Conservation (phyloP, 2,888 invertebrate species). For the Epirrhoe alternata region DNA sequence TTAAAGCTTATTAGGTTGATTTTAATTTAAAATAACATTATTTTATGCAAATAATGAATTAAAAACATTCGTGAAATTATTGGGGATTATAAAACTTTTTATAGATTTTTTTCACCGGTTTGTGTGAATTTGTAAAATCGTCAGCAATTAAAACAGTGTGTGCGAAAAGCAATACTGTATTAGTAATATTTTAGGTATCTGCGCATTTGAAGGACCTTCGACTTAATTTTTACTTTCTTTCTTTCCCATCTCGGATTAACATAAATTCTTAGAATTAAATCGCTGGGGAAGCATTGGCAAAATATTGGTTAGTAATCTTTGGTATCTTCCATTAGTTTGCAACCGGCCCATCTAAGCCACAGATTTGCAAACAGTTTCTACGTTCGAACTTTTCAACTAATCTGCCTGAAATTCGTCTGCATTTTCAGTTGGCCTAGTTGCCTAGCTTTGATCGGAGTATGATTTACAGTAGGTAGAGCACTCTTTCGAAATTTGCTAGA, state of each 20-base stretch:
- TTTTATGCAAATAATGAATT: not conserved
- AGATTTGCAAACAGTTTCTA: conserved; percentile 6
- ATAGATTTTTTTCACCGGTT: too few relatives aligned
- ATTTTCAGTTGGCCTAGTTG: conserved; percentile 22
- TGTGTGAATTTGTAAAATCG: too few relatives aligned
- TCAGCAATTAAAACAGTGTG: too few relatives aligned
- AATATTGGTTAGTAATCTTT: not conserved
- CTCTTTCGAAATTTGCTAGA: too few relatives aligned
- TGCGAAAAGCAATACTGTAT: too few relatives aligned
- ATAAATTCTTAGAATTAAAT: not conserved
- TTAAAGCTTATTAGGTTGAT: not conserved
- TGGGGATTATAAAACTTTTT: too few relatives aligned
- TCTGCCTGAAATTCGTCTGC: conserved; percentile 34
- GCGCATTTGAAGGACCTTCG: too few relatives aligned
- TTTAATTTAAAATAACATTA: not conserved
- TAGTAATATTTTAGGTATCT: too few relatives aligned
- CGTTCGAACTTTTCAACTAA: conserved; percentile 34
- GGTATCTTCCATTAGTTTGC: conserved; percentile 18
- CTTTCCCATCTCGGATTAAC: too few relatives aligned
- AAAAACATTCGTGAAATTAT: too few relatives aligned
- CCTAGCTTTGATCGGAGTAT: conserved; percentile 20
- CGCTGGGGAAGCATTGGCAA: not conserved
- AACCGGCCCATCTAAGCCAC: conserved; percentile 14
- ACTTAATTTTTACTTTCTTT: too few relatives aligned
- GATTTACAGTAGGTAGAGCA: not conserved